A percentile compares a stretch with the other conserved stretches of the same genome.
These are phyloP conservation scores for Sogatella furcifera DNA, from an alignment of 1,140 invertebrate species.

Conservation along the genomic window DNA sequence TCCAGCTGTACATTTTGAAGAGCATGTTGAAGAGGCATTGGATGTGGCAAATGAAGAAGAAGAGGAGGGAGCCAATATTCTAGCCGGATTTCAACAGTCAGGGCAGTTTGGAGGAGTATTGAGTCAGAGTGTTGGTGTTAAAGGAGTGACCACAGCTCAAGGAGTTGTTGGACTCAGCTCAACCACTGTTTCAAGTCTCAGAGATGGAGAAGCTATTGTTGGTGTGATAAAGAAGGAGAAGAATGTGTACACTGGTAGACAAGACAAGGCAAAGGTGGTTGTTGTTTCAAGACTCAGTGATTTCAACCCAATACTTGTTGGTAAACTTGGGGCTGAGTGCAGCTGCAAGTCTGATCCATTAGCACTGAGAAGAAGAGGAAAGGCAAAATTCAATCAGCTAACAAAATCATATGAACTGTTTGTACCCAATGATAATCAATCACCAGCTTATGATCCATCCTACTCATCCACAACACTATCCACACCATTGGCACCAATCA, in stretches of 20 bases:
- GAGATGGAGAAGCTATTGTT: constrained; percentile 23
- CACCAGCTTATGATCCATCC: neutral
- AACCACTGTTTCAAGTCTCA: constrained; percentile 18
- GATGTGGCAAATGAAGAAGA: constrained; percentile 15
- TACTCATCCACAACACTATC: constrained; percentile 2
- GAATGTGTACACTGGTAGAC: constrained; percentile 15
- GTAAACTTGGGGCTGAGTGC: constrained; percentile 59
- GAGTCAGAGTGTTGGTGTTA: constrained; percentile 10
- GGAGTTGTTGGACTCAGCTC: constrained; percentile 3
- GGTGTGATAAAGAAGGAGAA: constrained; percentile 22
- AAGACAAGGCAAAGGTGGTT: constrained; percentile 34
- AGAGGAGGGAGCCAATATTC: constrained; percentile 19
- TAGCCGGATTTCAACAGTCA: constrained; percentile 18
- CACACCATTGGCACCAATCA: neutral
- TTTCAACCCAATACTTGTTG: constrained; percentile 51
- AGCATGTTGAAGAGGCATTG: constrained; percentile 9
- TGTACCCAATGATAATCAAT: neutral
- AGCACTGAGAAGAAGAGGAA: constrained; percentile 24
- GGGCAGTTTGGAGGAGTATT: constrained; percentile 23
- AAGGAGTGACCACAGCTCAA: constrained; percentile 10
- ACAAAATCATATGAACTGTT: neutral
- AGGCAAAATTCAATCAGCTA: neutral
- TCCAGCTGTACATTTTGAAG: constrained; percentile 3
- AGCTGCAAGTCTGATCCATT: constrained; percentile 49
- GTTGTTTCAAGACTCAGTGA: constrained; percentile 47